Evolutionary conservation across 1,140 invertebrate species (phyloP).

Genomic region (Brevipalpus yothersi): DNA sequence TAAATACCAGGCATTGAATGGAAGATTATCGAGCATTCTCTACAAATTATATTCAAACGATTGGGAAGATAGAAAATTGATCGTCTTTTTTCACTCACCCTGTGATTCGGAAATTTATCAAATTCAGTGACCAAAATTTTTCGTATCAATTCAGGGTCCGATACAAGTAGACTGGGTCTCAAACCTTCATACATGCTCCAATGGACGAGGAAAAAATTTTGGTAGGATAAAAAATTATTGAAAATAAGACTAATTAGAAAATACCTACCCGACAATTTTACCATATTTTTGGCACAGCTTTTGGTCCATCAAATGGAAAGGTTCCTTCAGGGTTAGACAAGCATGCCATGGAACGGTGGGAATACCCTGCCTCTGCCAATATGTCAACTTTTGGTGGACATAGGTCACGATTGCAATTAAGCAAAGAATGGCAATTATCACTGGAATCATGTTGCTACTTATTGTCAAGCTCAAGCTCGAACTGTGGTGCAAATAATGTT

Average conservation of each 20-base stretch:
- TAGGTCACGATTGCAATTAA: neutral
- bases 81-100: neutral
- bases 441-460: neutral
- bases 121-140: constrained; percentile 8
- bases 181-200: constrained; percentile 1
- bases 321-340: neutral
- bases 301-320: neutral
- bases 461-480: too few relatives aligned
- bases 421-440: neutral
- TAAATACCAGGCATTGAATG: neutral
- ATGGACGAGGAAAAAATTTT: too few relatives aligned
- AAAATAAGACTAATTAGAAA: neutral
- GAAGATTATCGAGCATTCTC: too few relatives aligned
- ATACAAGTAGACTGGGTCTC: neutral
- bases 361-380: neutral
- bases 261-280: neutral
- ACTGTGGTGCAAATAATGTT: too few relatives aligned
- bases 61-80: neutral
- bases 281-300: neutral
- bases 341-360: neutral
- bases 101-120: neutral
- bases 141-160: constrained; percentile 2
- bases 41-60: too few relatives aligned
- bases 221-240: neutral
- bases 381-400: neutral